These are phyloP conservation scores for Pica pica DNA, from an alignment of 2,113 vertebrate genomes.

Conservation along the genomic window DNA sequence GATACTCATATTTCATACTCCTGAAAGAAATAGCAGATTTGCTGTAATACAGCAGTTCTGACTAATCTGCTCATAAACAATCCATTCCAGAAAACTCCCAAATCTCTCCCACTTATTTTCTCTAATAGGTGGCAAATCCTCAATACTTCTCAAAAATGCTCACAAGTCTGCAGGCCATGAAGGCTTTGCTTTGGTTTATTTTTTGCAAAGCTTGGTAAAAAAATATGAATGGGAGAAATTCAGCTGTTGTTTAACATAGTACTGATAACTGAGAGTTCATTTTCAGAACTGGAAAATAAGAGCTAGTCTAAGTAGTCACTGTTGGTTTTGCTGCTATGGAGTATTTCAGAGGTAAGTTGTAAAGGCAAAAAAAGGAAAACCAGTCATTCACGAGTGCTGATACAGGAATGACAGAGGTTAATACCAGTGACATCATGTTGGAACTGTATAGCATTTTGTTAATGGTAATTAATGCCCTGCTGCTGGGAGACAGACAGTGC, in stretches of 20 bases:
- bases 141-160: not conserved
- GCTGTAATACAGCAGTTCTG: not conserved
- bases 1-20: not conserved
- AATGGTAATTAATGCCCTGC: slow-evolving; percentile 54
- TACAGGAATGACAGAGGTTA: slow-evolving; percentile 40
- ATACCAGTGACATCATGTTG: slow-evolving; percentile 49
- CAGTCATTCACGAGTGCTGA: not conserved
- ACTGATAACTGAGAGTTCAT: not conserved
- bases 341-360: slow-evolving; percentile 3
- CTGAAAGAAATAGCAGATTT: not conserved
- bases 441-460: slow-evolving; percentile 32
- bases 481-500: slow-evolving; percentile 51
- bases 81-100: not conserved
- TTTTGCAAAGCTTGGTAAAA: not conserved
- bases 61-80: not conserved
- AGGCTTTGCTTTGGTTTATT: not conserved
- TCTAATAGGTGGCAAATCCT: not conserved
- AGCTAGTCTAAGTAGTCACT: not conserved
- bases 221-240: not conserved
- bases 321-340: not conserved
- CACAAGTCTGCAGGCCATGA: not conserved
- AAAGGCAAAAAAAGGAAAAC: not conserved
- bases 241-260: not conserved
- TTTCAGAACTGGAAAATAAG: not conserved
- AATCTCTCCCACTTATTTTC: not conserved